A percentile compares a stretch with the other conserved stretches of the same genome.
Conservation (phyloP, 2,797 vertebrate genomes). For the Podargus strigoides region DNA sequence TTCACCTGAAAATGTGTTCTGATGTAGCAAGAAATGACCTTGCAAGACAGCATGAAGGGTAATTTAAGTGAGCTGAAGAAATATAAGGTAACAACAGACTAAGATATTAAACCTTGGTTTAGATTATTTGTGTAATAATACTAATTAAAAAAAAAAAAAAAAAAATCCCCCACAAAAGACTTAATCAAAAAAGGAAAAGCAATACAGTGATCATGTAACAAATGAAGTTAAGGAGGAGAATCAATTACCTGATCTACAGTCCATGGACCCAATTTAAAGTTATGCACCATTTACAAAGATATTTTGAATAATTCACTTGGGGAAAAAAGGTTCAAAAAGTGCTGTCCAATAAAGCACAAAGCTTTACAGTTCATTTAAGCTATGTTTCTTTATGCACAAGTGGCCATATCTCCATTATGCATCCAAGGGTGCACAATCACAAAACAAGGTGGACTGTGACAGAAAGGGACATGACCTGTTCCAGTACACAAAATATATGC, state of each 20-base stretch:
- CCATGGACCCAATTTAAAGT: conserved; percentile 31
- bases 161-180: no score
- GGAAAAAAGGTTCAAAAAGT: conserved; percentile 14
- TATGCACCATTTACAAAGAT: conserved; percentile 39
- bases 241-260: conserved; percentile 5
- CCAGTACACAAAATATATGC: conserved; percentile 41
- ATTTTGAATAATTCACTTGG: conserved; percentile 46
- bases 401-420: conserved; percentile 37
- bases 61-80: not conserved
- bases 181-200: not conserved
- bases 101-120: not conserved
- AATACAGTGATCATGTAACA: not conserved
- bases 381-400: conserved; percentile 62
- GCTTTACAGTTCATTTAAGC: conserved; percentile 63
- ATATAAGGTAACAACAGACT: not conserved
- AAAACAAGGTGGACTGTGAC: conserved; percentile 67
- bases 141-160: not conserved
- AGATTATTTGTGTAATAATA: not conserved
- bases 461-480: conserved; percentile 63
- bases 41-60: not conserved
- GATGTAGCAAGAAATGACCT: conserved; percentile 18
- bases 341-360: conserved; percentile 50
- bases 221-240: conserved; percentile 18
- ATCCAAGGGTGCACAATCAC: conserved; percentile 49
- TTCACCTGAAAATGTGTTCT: not conserved